Evolutionary conservation across 2,113 vertebrate species (phyloP).

Genomic region (Alosa alosa): DNA sequence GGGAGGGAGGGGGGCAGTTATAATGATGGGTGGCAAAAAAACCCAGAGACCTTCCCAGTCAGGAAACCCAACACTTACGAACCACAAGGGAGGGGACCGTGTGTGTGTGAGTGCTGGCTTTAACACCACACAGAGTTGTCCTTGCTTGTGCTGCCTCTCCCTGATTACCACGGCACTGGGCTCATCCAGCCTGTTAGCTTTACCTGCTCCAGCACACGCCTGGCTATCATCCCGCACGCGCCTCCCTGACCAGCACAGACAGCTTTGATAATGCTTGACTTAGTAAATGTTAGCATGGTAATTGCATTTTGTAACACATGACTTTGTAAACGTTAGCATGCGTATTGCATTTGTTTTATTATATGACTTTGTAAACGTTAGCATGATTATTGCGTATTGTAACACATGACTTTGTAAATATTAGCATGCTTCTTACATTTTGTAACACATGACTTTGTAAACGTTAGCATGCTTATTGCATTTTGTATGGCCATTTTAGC

Average conservation of each 20-base stretch:
- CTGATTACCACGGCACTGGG: neutral
- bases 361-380: no score
- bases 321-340: no score
- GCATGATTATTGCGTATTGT: no score
- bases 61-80: conserved; percentile 23
- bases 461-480: neutral
- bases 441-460: no score
- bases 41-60: neutral
- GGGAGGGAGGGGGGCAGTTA: neutral
- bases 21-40: neutral
- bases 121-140: neutral
- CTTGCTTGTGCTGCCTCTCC: neutral
- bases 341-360: neutral
- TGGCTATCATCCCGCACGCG: neutral
- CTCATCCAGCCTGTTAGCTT: neutral
- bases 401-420: neutral
- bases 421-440: neutral
- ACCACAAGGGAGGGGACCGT: neutral
- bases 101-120: neutral
- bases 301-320: neutral
- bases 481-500: neutral
- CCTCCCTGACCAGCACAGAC: neutral
- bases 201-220: neutral
- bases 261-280: neutral
- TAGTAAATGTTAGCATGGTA: neutral